Base-by-base conservation (phyloP, 2,797 vertebrate species). In the Coluber constrictor region DNA sequence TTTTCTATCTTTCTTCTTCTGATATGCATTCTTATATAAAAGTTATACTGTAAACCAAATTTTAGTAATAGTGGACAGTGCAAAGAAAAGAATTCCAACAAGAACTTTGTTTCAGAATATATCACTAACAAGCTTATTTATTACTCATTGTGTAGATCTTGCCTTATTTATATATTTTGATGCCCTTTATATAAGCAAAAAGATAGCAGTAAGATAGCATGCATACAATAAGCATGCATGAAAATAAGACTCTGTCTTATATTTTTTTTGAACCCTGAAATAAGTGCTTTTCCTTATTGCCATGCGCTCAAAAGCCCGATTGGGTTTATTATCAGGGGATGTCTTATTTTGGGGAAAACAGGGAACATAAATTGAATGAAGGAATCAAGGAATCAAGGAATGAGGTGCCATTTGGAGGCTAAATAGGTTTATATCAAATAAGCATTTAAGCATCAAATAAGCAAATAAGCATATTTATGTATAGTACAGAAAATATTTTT, bases 31-130 rank as follows among this genome's bases (percentile, higher is more conserved):
- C 10, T 79, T 20, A 1, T 0, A 0, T 55, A 51, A 1, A 79
- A 86, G 9, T 47, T 87, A 83, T 47, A 47, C 43, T 47, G 63
- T 47, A 92, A 96, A 37, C 9, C 92, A 95, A 90, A n/a, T 63
- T 61, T 61, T 32, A 56, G 51, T 89, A 47, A 55, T 89, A 63
- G 87, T 74, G 87, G 54, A 63, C 79, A 70, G 70, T 94, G 92
- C 88, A 61, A 61, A 94, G 18, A 5, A 90, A 25, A 51, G 1
- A 18, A 23, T 25, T 90, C 8, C 1, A 1, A 91, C 89, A 54
- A 27, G 47, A 87, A n/a, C 55, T 12, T 63, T 57, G 32, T 47
- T 56, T 29, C 25, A 63, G 27, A 86, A 29, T 86, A 55, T 16
- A n/a, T 86, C 15, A 86, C 29, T 86, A 86, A 90, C 25, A 56